These are phyloP conservation scores for Helicolenus hilgendorfi DNA, from an alignment of 2,797 vertebrate species.

Conservation along the genomic window DNA sequence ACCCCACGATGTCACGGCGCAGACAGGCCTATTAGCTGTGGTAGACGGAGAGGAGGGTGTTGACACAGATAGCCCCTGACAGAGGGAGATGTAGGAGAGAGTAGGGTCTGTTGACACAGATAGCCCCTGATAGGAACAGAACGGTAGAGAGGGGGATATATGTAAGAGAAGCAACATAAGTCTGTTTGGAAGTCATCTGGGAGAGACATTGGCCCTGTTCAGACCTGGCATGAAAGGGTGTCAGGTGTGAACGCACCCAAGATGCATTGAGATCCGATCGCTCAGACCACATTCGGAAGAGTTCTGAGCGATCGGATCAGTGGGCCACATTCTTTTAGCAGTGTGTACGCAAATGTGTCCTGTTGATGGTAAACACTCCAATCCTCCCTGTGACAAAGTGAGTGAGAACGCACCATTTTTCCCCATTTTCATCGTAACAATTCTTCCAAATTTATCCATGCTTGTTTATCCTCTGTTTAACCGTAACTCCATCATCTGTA, in stretches of 20 bases:
- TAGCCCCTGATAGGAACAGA: slow-evolving; percentile 58
- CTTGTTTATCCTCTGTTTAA: no score
- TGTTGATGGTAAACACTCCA: background rate
- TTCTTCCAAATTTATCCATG: no score
- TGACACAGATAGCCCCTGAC: slow-evolving; percentile 81
- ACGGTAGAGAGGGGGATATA: background rate
- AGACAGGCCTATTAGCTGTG: slow-evolving; percentile 83
- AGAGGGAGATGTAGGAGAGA: slow-evolving; percentile 55
- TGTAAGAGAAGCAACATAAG: slow-evolving; percentile 6
- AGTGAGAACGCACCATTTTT: no score
- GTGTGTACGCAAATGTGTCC: background rate
- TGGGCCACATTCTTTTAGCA: background rate
- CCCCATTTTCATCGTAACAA: no score
- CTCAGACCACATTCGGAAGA: background rate
- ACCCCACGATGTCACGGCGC: slow-evolving; percentile 64
- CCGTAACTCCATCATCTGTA: no score
- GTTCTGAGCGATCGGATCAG: background rate
- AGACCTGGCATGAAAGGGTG: background rate
- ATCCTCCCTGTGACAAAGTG: background rate
- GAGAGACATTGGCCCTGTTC: background rate
- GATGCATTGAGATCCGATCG: no score
- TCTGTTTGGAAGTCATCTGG: background rate
- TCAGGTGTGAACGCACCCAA: background rate
- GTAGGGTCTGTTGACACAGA: slow-evolving; percentile 58
- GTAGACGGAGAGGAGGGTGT: slow-evolving; percentile 26